Evolutionary conservation across 2,888 invertebrate species (phyloP), one percentile per base, ranked within the genome.

Genomic region (Limnephilus marmoratus): DNA sequence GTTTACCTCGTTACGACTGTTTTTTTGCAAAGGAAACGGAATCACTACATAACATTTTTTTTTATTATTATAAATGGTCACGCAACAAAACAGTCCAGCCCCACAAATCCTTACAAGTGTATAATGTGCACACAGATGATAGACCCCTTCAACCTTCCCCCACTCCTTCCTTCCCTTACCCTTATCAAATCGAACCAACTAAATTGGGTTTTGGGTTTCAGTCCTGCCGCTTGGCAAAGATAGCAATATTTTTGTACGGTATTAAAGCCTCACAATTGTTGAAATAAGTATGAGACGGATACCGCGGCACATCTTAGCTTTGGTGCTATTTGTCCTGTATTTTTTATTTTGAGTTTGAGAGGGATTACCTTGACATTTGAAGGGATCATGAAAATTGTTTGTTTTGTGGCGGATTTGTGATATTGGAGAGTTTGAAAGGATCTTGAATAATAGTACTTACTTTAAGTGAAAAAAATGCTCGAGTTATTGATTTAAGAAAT

Each of bases 161-260:
- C 29, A 29, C 31, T 24, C 34, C 5, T 29, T 34, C 31, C 24
- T n/a, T 31, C 81, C 86, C 83, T 83, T 85, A 90, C 81, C 85
- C 53, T 90, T 81, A 92, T 90, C 92, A 90, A 92, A 92, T 92
- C 81, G 90, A 85, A 92, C 90, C 53, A 92, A 92, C 68, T 91
- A 93, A 93, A 93, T 93, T 93, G 93, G 93, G 93, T 92, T 91
- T 93, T 85, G 83, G 86, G 88, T 93, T 92, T 82, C 93, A 49
- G 29, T n/a, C 83, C 53, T 83, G 92, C 85, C 81, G 91, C 90
- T 31, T 29, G 87, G 88, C 68, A 91, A 85, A 49, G 91, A 89
- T 89, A 90, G 83, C 49, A 31, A 37, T 92, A 83, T 90, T 92
- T 92, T 92, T 92, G 53, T 92, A 90, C 83, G 41, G 92, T 68